Evolutionary conservation across 1,140 invertebrate species (phyloP).

Genomic region (Drosophila tani): DNA sequence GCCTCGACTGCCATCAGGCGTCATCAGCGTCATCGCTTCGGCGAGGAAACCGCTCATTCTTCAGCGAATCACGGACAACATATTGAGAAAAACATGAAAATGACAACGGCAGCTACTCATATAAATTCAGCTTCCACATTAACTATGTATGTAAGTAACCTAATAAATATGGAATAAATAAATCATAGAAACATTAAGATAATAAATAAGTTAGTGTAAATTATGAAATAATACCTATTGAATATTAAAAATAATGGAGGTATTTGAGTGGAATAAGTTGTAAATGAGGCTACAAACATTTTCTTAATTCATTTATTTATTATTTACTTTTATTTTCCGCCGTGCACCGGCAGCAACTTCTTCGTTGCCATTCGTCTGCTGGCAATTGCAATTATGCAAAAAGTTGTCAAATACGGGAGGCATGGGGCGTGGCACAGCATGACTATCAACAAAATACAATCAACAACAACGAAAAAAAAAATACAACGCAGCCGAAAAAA

Average conservation of each 20-base stretch:
- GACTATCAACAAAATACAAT: constrained; percentile 76
- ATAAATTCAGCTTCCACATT: no score
- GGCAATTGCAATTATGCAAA: constrained; percentile 72
- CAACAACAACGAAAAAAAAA: constrained; percentile 42
- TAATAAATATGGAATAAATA: no score
- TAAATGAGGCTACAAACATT: no score
- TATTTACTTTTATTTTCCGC: background rate
- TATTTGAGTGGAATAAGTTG: no score
- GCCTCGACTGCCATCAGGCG: constrained; percentile 44
- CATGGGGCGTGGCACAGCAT: constrained; percentile 50
- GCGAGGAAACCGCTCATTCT: background rate
- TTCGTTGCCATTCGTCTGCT: constrained; percentile 13
- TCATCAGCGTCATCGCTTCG: constrained; percentile 5
- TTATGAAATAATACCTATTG: no score
- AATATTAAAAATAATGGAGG: no score
- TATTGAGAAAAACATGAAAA: background rate
- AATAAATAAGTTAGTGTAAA: no score
- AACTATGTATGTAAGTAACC: no score
- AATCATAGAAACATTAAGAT: no score
- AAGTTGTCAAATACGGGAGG: constrained; percentile 73
- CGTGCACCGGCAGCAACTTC: background rate
- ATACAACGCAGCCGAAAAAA: constrained; percentile 11
- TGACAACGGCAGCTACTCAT: no score
- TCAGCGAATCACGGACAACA: background rate
- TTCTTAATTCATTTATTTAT: no score